Evolutionary conservation across 2,888 invertebrate genomes (phyloP).

Genomic region (Lithosia quadra): DNA sequence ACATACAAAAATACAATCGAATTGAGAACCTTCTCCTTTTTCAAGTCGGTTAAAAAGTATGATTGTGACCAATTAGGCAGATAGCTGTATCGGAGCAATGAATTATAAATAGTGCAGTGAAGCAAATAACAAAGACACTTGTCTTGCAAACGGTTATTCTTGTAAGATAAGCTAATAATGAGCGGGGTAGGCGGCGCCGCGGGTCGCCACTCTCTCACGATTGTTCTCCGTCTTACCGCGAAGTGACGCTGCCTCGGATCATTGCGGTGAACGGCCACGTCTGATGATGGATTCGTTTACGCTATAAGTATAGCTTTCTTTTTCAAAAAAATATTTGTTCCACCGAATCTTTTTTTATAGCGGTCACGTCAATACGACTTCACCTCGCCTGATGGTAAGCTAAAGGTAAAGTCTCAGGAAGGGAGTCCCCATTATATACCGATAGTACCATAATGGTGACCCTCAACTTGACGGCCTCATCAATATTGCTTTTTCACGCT

Average conservation of each 20-base stretch:
- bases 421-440: no score
- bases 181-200: constrained; percentile 10
- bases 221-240: constrained; percentile 22
- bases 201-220: constrained; percentile 34
- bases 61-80: background rate
- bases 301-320: background rate
- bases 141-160: constrained; percentile 10
- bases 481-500: no score
- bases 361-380: no score
- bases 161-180: constrained; percentile 1
- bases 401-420: no score
- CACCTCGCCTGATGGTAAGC: no score
- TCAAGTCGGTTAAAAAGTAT: background rate
- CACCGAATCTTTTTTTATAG: background rate
- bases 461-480: no score
- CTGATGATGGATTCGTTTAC: background rate
- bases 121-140: constrained; percentile 13
- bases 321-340: no score
- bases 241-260: background rate
- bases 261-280: background rate
- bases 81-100: constrained; percentile 10
- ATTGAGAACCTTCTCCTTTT: no score
- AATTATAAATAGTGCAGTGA: constrained; percentile 6
- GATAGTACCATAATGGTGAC: no score
- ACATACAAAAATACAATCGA: no score